Percentiles rank a stretch among this genome's conserved stretches.
Conservation (phyloP, 2,888 invertebrate genomes). For the Cheilosia impressa region DNA sequence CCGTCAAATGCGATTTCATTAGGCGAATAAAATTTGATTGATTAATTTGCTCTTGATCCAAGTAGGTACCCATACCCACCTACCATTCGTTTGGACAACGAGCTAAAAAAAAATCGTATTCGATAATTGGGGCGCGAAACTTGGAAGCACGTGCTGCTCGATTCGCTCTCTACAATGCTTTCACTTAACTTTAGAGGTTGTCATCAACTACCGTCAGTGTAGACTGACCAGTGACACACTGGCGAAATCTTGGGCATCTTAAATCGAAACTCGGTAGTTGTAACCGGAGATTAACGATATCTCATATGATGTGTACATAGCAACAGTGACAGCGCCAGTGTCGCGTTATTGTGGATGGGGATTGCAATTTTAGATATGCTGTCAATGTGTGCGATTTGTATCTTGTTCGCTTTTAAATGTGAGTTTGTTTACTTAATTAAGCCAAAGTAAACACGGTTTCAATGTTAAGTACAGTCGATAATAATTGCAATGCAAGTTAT, state of each 20-base stretch:
- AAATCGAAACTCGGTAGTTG: not conserved
- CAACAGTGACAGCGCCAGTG: not conserved
- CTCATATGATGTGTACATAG: not conserved
- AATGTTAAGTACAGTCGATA: not conserved
- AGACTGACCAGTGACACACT: not conserved
- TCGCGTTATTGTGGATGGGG: not conserved
- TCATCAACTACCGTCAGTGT: not conserved
- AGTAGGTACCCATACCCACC: no score
- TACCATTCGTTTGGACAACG: not conserved
- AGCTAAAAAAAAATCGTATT: not conserved
- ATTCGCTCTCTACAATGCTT: not conserved
- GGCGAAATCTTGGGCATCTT: not conserved
- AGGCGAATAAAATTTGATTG: no score
- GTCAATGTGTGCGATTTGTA: not conserved
- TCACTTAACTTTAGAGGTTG: slow-evolving; percentile 1
- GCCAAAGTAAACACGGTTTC: not conserved
- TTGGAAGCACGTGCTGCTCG: not conserved
- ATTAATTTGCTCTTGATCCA: no score
- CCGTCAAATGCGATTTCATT: no score
- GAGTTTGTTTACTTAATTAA: not conserved
- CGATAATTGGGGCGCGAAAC: not conserved
- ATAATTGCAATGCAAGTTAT: slow-evolving; percentile 2
- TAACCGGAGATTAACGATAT: slow-evolving; percentile 4
- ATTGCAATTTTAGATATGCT: not conserved
- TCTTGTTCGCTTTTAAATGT: not conserved